Conservation (phyloP, 2,888 invertebrate genomes). For the Pandemis corylana region DNA sequence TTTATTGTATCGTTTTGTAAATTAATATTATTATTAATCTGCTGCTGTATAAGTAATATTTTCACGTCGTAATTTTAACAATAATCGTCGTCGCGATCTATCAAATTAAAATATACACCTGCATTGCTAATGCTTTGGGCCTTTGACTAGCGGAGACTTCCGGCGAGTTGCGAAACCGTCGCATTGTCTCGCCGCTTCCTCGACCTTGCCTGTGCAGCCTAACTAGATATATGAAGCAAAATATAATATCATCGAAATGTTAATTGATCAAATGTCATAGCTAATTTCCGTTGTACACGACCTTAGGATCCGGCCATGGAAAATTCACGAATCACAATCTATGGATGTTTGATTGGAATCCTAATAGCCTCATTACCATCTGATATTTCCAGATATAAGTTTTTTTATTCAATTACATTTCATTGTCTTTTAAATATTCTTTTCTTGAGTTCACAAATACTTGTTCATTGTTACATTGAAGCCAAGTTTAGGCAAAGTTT, state of each 20-base stretch:
- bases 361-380: conserved; percentile 34
- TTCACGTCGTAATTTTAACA: background rate
- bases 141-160: conserved; percentile 67
- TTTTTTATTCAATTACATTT: conserved; percentile 5
- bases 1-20: too few species aligned
- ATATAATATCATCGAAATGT: conserved; percentile 38
- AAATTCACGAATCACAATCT: conserved; percentile 34
- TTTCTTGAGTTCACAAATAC: background rate
- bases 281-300: conserved; percentile 32
- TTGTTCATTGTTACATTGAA: conserved; percentile 3
- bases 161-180: conserved; percentile 61
- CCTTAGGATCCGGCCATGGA: conserved; percentile 36
- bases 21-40: background rate
- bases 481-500: background rate
- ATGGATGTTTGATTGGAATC: conserved; percentile 25
- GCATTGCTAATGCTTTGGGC: conserved; percentile 49
- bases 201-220: conserved; percentile 60
- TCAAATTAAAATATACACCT: conserved; percentile 47
- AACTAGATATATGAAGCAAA: conserved; percentile 26
- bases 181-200: conserved; percentile 70
- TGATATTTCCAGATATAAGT: background rate
- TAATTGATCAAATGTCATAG: conserved; percentile 22
- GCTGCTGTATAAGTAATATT: background rate
- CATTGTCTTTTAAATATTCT: background rate
- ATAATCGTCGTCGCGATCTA: conserved; percentile 12